Evolutionary conservation across 2,113 vertebrate genomes (phyloP).

Genomic region (Pterophyllum scalare): DNA sequence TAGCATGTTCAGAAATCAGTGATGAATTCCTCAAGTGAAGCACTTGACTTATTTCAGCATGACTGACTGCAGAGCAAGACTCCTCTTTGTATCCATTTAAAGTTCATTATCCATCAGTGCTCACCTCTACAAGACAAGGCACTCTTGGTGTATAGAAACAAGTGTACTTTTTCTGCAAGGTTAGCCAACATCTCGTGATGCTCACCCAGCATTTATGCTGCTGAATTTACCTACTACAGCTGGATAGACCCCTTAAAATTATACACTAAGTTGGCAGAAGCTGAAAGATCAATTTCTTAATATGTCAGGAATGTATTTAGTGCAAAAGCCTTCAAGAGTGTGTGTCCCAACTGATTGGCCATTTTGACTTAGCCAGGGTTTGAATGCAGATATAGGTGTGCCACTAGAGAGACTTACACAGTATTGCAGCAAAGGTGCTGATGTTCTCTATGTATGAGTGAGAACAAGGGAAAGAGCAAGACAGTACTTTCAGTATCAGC

Average conservation of each 20-base stretch:
- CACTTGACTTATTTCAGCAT: constrained; percentile 46
- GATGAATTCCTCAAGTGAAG: constrained; percentile 21
- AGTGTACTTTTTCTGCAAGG: constrained; percentile 12
- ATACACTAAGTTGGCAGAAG: background rate
- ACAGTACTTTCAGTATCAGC: background rate
- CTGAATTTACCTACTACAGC: constrained; percentile 13
- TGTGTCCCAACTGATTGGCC: background rate
- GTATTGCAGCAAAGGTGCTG: background rate
- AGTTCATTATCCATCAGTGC: constrained; percentile 6
- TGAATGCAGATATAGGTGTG: background rate
- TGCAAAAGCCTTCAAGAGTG: background rate
- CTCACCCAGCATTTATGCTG: constrained; percentile 11
- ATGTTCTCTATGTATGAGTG: background rate
- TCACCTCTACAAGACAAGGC: constrained; percentile 8
- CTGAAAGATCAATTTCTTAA: background rate
- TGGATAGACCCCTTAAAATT: background rate
- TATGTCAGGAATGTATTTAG: background rate
- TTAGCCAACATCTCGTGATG: background rate
- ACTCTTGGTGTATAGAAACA: constrained; percentile 11
- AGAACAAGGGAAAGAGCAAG: background rate
- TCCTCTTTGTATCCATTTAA: constrained; percentile 31
- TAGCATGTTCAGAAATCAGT: background rate
- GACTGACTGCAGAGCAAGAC: constrained; percentile 33
- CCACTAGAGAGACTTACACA: background rate
- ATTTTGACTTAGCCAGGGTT: background rate